Base-by-base conservation (phyloP, 1,140 invertebrate genomes). In the Drosophila asahinai region DNA sequence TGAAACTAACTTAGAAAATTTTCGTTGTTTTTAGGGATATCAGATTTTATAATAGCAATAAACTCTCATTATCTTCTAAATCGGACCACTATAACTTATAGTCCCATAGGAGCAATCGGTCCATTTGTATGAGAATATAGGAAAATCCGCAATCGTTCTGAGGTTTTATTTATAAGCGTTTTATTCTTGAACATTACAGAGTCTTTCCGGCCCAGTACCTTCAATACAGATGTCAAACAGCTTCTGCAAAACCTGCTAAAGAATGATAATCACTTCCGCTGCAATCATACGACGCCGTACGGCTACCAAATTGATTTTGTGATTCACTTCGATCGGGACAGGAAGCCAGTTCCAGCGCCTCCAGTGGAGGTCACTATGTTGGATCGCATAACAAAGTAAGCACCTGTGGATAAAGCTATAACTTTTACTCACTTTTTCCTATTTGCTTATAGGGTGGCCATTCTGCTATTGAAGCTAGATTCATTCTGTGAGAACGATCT, bases 221-320 rank as follows among this genome's bases (percentile, higher is more conserved):
- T 92, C 45, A 79, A 63, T 30, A 43, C 19, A 17, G 82, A 92
- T 62, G 82, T 92, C 0, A 77, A 86, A 55, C 51, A 72, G 7
- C 52, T 89, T 8, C 61, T 93, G 17, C 61, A 66, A 9, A 47
- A 48, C 12, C 36, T 92, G 36, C 73, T 93, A 8, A 83, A 89
- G 54, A 73, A 83, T 49, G 82, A 91, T 1, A 84, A 63, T 19
- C 81, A 84, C 36, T 83, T 93, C 40, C 77, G 80, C 7, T 92
- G 89, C 66, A 93, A 93, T 80, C 90, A 93, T 38, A 91, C 83
- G 6, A 93, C 92, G 17, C 92, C 92, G 5, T 93, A 93, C 64
- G 92, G 92, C 48, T 93, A 93, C 70, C 81, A 92, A 51, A 93
- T 93, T 51, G 92, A 93, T 42, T 93, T 93, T 79, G 92, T 93